Evolutionary conservation across 2,113 vertebrate genomes (phyloP).

Genomic region (Phylloscopus whistleri): DNA sequence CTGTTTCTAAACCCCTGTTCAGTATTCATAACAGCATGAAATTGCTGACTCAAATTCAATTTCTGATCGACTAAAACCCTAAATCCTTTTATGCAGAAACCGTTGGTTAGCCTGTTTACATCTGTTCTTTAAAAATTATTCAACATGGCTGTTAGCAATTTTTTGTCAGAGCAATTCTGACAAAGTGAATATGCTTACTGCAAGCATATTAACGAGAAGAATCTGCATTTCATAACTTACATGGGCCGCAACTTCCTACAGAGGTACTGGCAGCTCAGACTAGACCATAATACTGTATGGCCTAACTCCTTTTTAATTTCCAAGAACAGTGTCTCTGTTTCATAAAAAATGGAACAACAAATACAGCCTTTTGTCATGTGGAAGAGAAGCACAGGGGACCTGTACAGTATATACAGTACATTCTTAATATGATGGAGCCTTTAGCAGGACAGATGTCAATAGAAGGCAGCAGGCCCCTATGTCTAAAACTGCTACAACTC

Average conservation of each 20-base stretch:
- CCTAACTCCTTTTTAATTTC: background rate
- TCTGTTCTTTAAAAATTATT: background rate
- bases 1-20: background rate
- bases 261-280: background rate
- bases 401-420: accelerated
- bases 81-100: background rate
- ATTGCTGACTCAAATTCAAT: background rate
- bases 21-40: background rate
- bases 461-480: background rate
- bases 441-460: background rate
- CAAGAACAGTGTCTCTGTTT: background rate
- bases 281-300: background rate
- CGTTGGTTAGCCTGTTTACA: background rate
- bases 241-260: background rate
- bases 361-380: background rate
- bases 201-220: background rate
- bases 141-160: background rate
- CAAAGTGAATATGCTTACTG: background rate
- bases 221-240: background rate
- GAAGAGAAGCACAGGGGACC: background rate
- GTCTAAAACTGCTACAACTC: background rate
- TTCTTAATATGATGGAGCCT: background rate
- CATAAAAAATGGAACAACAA: background rate
- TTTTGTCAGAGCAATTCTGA: background rate
- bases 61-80: background rate